phyloP scores from a whole-genome alignment of 2,797 vertebrate species.

The Muscicapa comitata region DNA sequence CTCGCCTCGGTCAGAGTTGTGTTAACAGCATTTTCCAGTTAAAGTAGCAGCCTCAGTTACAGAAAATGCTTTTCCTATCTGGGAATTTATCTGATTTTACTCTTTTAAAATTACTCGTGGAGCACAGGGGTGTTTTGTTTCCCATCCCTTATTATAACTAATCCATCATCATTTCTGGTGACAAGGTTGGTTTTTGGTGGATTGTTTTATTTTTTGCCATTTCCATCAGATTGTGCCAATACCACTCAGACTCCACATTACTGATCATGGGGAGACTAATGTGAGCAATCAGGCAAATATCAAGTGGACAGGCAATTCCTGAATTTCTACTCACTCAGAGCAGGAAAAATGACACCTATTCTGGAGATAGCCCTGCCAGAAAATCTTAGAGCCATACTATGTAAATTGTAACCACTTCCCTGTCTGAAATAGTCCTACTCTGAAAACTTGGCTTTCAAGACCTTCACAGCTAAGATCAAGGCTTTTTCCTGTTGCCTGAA shows the following conservation, averaged over 20 bases:
- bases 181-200: neutral
- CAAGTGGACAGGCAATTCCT: neutral
- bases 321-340: neutral
- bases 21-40: conserved; percentile 21
- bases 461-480: neutral
- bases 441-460: neutral
- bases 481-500: neutral
- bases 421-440: neutral
- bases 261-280: neutral
- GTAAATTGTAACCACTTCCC: neutral
- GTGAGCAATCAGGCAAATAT: neutral
- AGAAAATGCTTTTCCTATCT: conserved; percentile 7
- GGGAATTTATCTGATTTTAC: neutral
- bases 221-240: neutral
- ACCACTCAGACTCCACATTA: neutral
- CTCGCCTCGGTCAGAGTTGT: neutral
- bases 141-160: neutral
- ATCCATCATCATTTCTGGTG: neutral
- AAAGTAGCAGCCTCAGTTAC: neutral
- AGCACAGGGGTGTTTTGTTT: neutral
- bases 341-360: neutral
- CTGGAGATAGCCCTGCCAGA: neutral
- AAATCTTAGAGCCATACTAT: neutral
- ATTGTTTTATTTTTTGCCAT: neutral
- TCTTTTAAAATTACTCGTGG: neutral